Conservation (phyloP, 2,888 invertebrate genomes). For the Harpagoxenus sublaevis region DNA sequence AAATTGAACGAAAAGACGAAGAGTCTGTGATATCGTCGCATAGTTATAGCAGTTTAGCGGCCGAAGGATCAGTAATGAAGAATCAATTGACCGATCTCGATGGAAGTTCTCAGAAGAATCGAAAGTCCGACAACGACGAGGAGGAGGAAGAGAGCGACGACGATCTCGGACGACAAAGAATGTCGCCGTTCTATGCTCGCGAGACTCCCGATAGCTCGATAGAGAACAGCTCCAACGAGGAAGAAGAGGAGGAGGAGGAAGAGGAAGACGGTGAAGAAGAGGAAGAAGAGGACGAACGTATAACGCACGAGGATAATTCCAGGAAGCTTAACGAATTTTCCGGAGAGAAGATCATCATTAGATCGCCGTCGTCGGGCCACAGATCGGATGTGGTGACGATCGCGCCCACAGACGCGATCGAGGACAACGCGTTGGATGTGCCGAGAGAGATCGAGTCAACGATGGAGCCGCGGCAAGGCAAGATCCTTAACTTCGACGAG, state of each 20-base stretch:
- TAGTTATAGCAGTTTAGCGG: slow-evolving; percentile 53
- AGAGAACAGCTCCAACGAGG: slow-evolving; percentile 75
- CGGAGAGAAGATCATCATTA: slow-evolving; percentile 79
- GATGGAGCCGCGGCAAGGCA: slow-evolving; percentile 80
- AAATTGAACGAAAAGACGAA: slow-evolving; percentile 20
- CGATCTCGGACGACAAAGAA: slow-evolving; percentile 74
- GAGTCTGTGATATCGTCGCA: slow-evolving; percentile 42
- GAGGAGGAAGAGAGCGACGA: slow-evolving; percentile 73
- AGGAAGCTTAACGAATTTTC: slow-evolving; percentile 78
- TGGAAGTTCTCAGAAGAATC: slow-evolving; percentile 65
- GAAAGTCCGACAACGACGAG: slow-evolving; percentile 60
- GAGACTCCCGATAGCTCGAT: slow-evolving; percentile 80
- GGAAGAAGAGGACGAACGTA: slow-evolving; percentile 1
- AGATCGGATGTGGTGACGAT: slow-evolving; percentile 82
- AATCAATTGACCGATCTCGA: slow-evolving; percentile 75
- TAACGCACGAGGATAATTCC: slow-evolving; percentile 40
- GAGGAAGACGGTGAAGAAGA: slow-evolving; percentile 26
- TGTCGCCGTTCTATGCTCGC: slow-evolving; percentile 81
- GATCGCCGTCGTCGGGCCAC: slow-evolving; percentile 77
- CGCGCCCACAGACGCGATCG: slow-evolving; percentile 82
- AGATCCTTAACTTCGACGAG: slow-evolving; percentile 84
- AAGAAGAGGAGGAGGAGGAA: slow-evolving; percentile 46
- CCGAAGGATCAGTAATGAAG: slow-evolving; percentile 44
- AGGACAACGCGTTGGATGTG: slow-evolving; percentile 83
- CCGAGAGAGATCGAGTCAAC: slow-evolving; percentile 73